Conservation (phyloP, 2,888 invertebrate species). For the Lasioglossum morio region DNA sequence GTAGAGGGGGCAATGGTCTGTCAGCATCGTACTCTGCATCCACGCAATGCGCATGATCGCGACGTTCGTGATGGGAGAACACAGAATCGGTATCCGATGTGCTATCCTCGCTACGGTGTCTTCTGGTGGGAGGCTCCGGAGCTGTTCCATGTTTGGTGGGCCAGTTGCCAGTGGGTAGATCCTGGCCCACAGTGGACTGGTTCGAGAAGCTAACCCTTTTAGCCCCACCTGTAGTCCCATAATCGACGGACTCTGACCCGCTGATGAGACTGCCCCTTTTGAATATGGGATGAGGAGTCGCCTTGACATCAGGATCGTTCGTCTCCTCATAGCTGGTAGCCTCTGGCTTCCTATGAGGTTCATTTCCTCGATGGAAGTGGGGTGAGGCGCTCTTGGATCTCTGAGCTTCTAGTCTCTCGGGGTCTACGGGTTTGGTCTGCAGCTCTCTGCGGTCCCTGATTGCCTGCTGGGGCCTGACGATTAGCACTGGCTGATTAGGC, state of each 20-base stretch:
- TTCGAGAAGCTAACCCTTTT: constrained; percentile 86
- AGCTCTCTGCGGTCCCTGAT: constrained; percentile 71
- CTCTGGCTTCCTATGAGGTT: constrained; percentile 53
- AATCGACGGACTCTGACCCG: constrained; percentile 77
- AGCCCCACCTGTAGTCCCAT: constrained; percentile 81
- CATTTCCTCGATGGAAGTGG: constrained; percentile 81
- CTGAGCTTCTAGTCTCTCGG: constrained; percentile 60
- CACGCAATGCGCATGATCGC: constrained; percentile 22
- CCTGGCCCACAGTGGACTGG: constrained; percentile 69
- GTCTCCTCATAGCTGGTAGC: constrained; percentile 69
- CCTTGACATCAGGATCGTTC: constrained; percentile 56
- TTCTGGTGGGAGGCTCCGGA: constrained; percentile 80
- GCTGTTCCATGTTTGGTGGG: constrained; percentile 85
- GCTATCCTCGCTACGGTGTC: constrained; percentile 74
- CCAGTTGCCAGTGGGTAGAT: constrained; percentile 81
- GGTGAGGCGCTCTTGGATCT: constrained; percentile 85
- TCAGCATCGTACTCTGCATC: constrained; percentile 80
- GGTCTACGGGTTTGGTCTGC: constrained; percentile 39
- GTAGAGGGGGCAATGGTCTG: constrained; percentile 84
- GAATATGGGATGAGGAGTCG: constrained; percentile 84
- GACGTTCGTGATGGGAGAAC: constrained; percentile 55
- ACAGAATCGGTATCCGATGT: constrained; percentile 69
- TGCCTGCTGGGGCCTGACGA: constrained; percentile 80
- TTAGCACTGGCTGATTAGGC: constrained; percentile 79
- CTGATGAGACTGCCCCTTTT: constrained; percentile 85